Evolutionary conservation across 2,797 vertebrate genomes (phyloP), one percentile per base, ranked within the genome.

Genomic region (Sebastes hopkinsi): DNA sequence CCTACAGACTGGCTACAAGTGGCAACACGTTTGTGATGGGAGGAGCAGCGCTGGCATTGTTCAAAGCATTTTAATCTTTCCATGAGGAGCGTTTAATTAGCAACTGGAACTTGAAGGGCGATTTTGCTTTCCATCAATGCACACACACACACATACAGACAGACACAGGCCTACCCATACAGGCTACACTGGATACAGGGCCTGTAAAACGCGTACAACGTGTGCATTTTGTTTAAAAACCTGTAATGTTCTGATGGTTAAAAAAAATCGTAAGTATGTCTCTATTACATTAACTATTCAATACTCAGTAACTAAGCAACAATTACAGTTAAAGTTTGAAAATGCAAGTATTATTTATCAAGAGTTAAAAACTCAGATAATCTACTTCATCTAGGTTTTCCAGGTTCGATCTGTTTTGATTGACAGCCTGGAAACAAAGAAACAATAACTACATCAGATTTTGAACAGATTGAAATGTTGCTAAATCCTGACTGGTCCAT

Each of bases 21-120:
- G 54, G 76, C 14, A 77, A 73, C 84, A 8, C 80, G 83, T 83
- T 88, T 87, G 78, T 61, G 78, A 65, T 75, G 72, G 87, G 81
- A 88, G 78, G 84, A 76, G 80, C 66, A 16, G 79, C 20, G 5
- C 42, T 54, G 6, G 59, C 29, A 84, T 81, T 84, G 76, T 83
- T 87, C 64, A 79, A 76, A 82, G 67, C 50, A 36, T 54, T 79
- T 75, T n/a, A 34, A 52, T 75, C 68, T 77, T 83, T 77, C n/a
- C 14, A 60, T 32, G 16, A 75, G 67, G 23, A 70, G 27, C 4
- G 78, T 84, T 81, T 84, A 75, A 90, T 88, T 80, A 85, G 67
- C 77, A 75, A 61, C 59, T 70, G 72, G 72, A 77, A 77, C 30
- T 18, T 69, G 34, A 87, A 71, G 69, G 75, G 56, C 1, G 0